Evolutionary conservation across 2,797 vertebrate species (phyloP).

Genomic region (Peromyscus nudipes): DNA sequence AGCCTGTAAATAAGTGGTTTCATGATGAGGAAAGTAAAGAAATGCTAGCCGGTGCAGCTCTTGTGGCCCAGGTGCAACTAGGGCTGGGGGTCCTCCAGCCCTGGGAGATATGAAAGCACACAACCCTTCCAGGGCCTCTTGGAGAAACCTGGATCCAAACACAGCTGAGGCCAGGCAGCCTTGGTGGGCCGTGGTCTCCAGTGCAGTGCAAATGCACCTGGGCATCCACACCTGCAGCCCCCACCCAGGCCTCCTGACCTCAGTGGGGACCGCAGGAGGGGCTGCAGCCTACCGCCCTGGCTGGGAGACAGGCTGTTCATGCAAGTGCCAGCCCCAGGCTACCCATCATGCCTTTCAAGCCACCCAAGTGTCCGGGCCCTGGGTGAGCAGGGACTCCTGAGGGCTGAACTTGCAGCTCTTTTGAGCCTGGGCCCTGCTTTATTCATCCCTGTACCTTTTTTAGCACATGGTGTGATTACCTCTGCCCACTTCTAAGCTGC

Average conservation of each 20-base stretch:
- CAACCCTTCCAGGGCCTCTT: constrained; percentile 60
- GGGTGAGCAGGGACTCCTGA: neutral
- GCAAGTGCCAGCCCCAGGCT: neutral
- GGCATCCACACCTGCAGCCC: neutral
- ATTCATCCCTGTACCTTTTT: neutral
- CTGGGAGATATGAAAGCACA: constrained; percentile 40
- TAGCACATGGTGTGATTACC: neutral
- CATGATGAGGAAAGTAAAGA: neutral
- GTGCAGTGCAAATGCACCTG: constrained; percentile 69
- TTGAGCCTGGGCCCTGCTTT: neutral
- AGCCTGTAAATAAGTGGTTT: neutral
- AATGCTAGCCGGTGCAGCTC: neutral
- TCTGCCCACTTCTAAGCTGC: neutral
- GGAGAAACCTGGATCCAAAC: constrained; percentile 61
- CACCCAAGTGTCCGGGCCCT: neutral
- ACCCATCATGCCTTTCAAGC: neutral
- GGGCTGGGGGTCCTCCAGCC: neutral
- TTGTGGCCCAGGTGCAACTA: neutral
- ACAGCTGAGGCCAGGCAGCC: constrained; percentile 63
- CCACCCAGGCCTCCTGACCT: neutral
- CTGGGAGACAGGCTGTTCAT: neutral
- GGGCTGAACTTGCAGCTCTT: neutral
- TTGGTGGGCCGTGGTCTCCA: neutral
- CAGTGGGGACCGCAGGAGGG: neutral
- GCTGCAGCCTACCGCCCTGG: neutral